phyloP scores from a whole-genome alignment of 2,888 invertebrate genomes.

The Oligia fasciuncula region DNA sequence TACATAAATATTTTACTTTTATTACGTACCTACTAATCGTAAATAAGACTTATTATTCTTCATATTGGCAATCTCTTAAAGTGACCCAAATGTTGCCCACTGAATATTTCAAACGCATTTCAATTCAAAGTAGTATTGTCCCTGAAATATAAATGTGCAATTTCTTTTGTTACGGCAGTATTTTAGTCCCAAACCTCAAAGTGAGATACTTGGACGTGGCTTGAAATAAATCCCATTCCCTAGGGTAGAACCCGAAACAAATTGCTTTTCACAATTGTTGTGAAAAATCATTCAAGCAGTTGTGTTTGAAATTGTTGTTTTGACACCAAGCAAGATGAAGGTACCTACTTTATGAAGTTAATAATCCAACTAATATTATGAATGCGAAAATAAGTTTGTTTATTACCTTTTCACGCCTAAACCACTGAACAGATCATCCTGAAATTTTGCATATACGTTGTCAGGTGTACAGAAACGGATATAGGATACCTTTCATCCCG shows the following conservation, averaged over 20 bases:
- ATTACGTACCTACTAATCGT: too few relatives aligned
- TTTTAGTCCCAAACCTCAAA: constrained; percentile 14
- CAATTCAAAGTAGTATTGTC: constrained; percentile 13
- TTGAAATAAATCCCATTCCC: constrained; percentile 48
- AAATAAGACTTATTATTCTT: background rate
- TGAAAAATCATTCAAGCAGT: background rate
- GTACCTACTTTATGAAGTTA: too few relatives aligned
- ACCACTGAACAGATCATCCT: too few relatives aligned
- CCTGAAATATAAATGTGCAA: constrained; percentile 54
- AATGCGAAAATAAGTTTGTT: too few relatives aligned
- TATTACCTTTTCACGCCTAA: too few relatives aligned
- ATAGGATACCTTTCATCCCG: too few relatives aligned
- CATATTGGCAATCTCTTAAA: constrained; percentile 15
- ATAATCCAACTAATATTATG: too few relatives aligned
- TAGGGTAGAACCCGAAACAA: constrained; percentile 21
- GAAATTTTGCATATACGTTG: too few relatives aligned
- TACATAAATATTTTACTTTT: too few relatives aligned
- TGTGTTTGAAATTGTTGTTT: background rate
- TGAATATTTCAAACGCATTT: constrained; percentile 17
- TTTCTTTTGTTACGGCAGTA: constrained; percentile 31
- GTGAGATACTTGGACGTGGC: background rate
- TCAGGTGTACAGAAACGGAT: too few relatives aligned
- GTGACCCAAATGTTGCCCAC: constrained; percentile 2
- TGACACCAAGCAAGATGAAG: background rate
- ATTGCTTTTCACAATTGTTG: constrained; percentile 24